Evolutionary conservation across 2,888 invertebrate species (phyloP).

Genomic region (Drosophila hawaiiensis): DNA sequence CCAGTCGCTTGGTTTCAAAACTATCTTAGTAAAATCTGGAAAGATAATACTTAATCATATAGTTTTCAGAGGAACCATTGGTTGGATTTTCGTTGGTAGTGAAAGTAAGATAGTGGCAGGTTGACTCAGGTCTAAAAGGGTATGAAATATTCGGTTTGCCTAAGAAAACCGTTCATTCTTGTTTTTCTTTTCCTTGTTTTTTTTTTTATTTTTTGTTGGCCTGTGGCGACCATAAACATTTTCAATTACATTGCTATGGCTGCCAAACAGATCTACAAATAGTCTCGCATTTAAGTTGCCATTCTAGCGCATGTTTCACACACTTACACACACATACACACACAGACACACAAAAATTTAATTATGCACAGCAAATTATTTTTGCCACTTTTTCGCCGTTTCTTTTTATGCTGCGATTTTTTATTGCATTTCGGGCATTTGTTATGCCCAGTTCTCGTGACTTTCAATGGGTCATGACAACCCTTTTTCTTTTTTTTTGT

Average conservation of each 20-base stretch:
- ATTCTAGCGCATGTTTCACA: slow-evolving; percentile 39
- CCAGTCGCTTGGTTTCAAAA: rapidly evolving
- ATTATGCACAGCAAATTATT: slow-evolving; percentile 68
- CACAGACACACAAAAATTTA: slow-evolving; percentile 52
- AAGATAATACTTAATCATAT: background rate
- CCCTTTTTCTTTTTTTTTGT: slow-evolving; percentile 44
- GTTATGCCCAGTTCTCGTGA: slow-evolving; percentile 51
- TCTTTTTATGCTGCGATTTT: slow-evolving; percentile 53
- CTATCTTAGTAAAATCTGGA: background rate
- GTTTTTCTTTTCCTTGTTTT: background rate
- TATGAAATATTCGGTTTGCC: background rate
- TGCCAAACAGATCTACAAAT: slow-evolving; percentile 57
- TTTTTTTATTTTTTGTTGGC: background rate
- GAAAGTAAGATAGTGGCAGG: background rate
- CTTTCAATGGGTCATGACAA: slow-evolving; percentile 44
- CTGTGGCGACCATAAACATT: slow-evolving; percentile 55
- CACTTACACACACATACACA: background rate
- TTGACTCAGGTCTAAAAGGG: background rate
- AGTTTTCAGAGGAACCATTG: background rate
- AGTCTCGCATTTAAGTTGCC: slow-evolving; percentile 54
- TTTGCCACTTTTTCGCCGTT: slow-evolving; percentile 29
- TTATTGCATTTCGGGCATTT: slow-evolving; percentile 67
- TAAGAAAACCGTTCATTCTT: background rate
- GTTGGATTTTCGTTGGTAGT: background rate
- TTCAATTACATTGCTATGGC: slow-evolving; percentile 63